Evolutionary conservation across 1,140 invertebrate genomes (phyloP).

Genomic region (Calliphora vicina): DNA sequence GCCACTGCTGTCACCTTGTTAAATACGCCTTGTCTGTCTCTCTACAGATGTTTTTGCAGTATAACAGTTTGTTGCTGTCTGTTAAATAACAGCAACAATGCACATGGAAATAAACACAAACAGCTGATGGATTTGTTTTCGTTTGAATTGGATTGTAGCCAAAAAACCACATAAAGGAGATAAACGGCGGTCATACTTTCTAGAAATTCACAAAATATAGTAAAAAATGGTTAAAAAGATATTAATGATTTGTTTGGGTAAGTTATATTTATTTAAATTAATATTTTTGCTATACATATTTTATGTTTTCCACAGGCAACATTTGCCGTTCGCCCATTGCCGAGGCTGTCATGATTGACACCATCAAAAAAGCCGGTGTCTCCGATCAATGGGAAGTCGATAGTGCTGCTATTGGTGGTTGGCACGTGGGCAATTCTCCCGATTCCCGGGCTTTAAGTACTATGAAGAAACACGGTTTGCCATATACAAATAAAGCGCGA

Average conservation of each 20-base stretch:
- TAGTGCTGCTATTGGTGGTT: constrained; percentile 84
- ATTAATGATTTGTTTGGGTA: constrained; percentile 68
- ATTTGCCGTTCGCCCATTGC: constrained; percentile 96
- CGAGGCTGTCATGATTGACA: constrained; percentile 85
- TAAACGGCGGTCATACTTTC: background rate
- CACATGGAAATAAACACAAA: background rate
- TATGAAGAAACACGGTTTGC: constrained; percentile 75
- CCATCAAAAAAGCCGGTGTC: constrained; percentile 71
- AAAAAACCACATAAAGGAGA: background rate
- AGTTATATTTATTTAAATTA: background rate
- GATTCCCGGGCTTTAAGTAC: constrained; percentile 78
- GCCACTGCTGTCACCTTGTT: too few relatives aligned
- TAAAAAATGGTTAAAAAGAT: constrained; percentile 57
- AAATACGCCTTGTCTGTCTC: too few relatives aligned
- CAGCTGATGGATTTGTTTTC: background rate
- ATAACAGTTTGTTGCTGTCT: too few relatives aligned
- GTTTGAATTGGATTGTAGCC: background rate
- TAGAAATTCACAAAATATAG: background rate
- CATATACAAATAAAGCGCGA: constrained; percentile 79
- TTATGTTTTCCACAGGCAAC: constrained; percentile 72
- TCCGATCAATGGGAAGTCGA: constrained; percentile 81
- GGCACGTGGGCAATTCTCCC: constrained; percentile 84
- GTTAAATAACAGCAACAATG: too few relatives aligned
- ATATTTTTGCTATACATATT: background rate
- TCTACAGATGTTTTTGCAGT: too few relatives aligned